Evolutionary conservation across 2,888 invertebrate species (phyloP), one percentile per base, ranked within the genome.

Genomic region (Xestoiulus laeticollis): DNA sequence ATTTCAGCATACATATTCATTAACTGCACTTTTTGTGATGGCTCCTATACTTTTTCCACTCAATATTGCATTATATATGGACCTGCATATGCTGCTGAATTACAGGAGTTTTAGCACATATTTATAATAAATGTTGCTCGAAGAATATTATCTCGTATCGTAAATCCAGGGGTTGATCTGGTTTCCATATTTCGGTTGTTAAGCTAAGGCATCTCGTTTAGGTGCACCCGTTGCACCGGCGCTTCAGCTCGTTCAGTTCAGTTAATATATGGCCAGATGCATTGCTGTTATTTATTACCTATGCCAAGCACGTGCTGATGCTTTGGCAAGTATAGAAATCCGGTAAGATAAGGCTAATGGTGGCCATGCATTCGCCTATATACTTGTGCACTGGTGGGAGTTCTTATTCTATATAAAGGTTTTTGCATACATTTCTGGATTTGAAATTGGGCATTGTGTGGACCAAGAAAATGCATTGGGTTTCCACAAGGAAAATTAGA

Each of bases 241-340:
- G 68, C 19, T 53, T 19, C 16, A 4, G 14, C 53, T 16, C 53
- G 53, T 53, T 53, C 14, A 14, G 53, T 53, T 53, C 14, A 53
- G 53, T 5, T 68, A 68, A 68, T 68, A 68, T 6, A 26, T 26
- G 26, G 6, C 68, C 68, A 26, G 8, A 68, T 26, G 68, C 68
- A 68, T 68, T 68, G 26, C 68, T 6, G 68, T 68, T 26, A 68
- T 68, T 68, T 68, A 68, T 68, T 68, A 68, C 59, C 68, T 4
- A 68, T 68, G 68, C 68, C 19, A 10, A 68, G 68, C 68, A 68
- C 68, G 68, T 68, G 68, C 68, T 68, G 68, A 10, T 68, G 68
- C 68, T 68, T 68, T 6, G 26, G 2, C 8, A 10, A 26, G 59
- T 12, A n/a, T 68, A 53, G 2, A 26, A 26, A 68, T 68, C 10